phyloP scores from a whole-genome alignment of 2,888 invertebrate genomes.

The Limnephilus marmoratus region DNA sequence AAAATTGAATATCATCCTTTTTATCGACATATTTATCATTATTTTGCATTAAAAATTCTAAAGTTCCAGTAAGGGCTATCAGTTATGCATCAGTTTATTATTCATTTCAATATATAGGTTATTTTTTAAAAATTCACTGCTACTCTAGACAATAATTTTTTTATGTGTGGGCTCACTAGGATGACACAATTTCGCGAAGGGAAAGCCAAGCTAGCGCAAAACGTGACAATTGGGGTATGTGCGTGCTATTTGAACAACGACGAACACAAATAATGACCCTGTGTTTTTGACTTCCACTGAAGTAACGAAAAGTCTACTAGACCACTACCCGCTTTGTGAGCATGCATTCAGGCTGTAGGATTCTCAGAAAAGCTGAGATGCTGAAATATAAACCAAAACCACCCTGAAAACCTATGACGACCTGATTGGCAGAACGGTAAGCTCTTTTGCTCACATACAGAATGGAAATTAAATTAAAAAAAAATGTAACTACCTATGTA shows the following conservation, averaged over 20 bases:
- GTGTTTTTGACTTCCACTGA: background rate
- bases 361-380: background rate
- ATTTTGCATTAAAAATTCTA: no score
- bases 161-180: no score
- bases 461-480: no score
- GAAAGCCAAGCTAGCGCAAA: background rate
- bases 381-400: background rate
- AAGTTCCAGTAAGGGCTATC: no score
- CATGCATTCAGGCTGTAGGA: background rate
- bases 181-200: no score
- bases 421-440: background rate
- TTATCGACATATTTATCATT: no score
- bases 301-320: background rate
- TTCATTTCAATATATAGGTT: no score
- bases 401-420: background rate
- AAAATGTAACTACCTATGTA: no score
- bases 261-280: background rate
- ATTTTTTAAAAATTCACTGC: no score
- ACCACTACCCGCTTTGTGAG: background rate
- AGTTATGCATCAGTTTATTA: no score
- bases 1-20: no score
- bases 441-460: background rate
- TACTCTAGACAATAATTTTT: no score
- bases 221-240: background rate
- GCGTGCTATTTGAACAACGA: background rate